These are phyloP conservation scores for Hydrochoerus hydrochaeris DNA, from an alignment of 2,113 vertebrate species.

Conservation along the genomic window DNA sequence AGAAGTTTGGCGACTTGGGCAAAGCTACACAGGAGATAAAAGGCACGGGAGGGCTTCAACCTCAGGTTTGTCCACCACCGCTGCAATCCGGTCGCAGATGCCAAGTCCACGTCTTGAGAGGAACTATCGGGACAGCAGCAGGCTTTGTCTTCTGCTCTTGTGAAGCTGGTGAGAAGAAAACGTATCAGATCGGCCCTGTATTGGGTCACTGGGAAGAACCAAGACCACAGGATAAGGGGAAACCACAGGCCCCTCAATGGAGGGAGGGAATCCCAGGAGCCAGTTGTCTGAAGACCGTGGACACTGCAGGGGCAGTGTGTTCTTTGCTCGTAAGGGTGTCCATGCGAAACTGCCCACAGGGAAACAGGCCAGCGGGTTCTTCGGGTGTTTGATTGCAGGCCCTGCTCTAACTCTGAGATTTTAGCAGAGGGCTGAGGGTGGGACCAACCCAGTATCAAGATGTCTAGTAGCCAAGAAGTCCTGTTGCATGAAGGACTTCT, in stretches of 20 bases:
- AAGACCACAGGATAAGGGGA: neutral
- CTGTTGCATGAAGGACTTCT: neutral
- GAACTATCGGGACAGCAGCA: neutral
- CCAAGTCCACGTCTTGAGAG: neutral
- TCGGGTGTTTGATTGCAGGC: neutral
- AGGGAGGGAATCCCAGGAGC: neutral
- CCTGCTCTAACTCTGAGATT: neutral
- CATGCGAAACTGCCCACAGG: rapidly evolving
- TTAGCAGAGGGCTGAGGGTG: neutral
- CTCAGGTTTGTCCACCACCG: neutral
- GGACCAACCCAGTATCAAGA: neutral
- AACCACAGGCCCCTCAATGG: neutral
- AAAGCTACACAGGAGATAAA: neutral
- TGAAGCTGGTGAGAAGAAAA: neutral
- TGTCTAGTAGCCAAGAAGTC: neutral
- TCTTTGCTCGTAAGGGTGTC: neutral
- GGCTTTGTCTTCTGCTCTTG: neutral
- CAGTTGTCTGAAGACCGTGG: neutral
- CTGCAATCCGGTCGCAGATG: neutral
- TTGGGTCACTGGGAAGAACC: neutral
- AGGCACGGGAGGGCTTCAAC: neutral
- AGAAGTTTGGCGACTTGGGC: neutral
- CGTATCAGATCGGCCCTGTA: too few species aligned
- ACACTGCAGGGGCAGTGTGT: neutral
- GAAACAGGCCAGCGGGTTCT: neutral